phyloP scores from a whole-genome alignment of 1,140 invertebrate species.

The Calephelis virginiensis region DNA sequence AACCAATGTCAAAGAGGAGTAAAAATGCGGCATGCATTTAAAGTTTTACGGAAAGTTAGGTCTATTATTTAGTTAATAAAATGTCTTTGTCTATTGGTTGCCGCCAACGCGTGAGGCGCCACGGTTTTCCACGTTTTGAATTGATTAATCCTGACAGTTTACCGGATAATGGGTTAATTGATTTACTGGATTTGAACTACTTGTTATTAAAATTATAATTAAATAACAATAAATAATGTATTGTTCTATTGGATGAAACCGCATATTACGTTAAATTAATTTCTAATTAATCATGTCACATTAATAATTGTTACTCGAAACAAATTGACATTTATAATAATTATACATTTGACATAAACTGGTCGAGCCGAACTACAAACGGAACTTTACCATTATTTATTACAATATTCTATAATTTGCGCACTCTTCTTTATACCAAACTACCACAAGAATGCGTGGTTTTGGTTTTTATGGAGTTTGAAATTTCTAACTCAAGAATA shows the following conservation, averaged over 20 bases:
- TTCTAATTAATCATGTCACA: not conserved
- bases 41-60: not conserved
- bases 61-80: not conserved
- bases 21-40: too few relatives aligned
- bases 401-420: too few relatives aligned
- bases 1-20: too few relatives aligned
- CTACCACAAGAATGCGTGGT: too few relatives aligned
- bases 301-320: not conserved
- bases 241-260: not conserved
- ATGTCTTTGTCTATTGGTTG: not conserved
- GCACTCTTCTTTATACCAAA: too few relatives aligned
- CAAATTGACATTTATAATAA: not conserved
- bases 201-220: conserved; percentile 10
- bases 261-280: not conserved
- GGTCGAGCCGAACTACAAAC: too few relatives aligned
- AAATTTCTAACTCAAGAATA: too few relatives aligned
- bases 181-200: conserved; percentile 8
- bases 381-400: too few relatives aligned
- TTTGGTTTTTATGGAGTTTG: too few relatives aligned
- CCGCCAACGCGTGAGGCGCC: conserved; percentile 9
- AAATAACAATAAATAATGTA: not conserved
- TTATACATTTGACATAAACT: too few relatives aligned
- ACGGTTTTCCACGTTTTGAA: conserved; percentile 14
- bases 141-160: conserved; percentile 15
- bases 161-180: conserved; percentile 12